Evolutionary conservation across 2,888 invertebrate genomes (phyloP).

Genomic region (Lithophane socia): DNA sequence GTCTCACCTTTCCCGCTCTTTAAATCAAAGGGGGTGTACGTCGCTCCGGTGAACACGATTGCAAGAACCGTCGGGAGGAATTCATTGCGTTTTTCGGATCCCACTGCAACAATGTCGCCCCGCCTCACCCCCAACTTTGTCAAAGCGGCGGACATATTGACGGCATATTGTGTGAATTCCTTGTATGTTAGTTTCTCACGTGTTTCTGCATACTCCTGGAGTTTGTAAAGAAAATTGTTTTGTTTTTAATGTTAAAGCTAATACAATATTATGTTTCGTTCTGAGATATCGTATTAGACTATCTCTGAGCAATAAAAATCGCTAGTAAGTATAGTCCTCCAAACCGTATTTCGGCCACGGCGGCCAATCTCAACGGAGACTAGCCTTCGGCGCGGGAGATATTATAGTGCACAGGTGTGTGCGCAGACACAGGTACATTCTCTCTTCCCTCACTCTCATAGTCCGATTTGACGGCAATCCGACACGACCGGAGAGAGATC

Average conservation of each 20-base stretch:
- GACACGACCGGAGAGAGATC: too few species aligned
- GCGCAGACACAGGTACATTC: too few species aligned
- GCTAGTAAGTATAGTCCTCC: too few species aligned
- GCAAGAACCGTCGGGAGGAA: slow-evolving; percentile 88
- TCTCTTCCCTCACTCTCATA: too few species aligned
- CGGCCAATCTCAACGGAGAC: too few species aligned
- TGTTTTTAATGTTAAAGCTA: neutral
- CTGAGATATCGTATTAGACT: too few species aligned
- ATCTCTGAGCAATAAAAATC: neutral
- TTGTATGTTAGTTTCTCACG: slow-evolving; percentile 87
- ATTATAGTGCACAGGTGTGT: too few species aligned
- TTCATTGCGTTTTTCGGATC: slow-evolving; percentile 91
- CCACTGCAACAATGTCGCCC: slow-evolving; percentile 90
- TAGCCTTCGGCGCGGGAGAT: too few species aligned
- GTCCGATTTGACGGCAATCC: too few species aligned
- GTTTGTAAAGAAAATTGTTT: slow-evolving; percentile 11
- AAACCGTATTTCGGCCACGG: too few species aligned
- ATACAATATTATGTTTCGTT: neutral
- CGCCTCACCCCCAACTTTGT: slow-evolving; percentile 83
- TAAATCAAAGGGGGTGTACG: slow-evolving; percentile 78
- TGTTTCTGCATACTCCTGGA: slow-evolving; percentile 89
- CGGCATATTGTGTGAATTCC: slow-evolving; percentile 88
- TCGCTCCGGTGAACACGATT: slow-evolving; percentile 84
- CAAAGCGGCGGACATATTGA: slow-evolving; percentile 88
- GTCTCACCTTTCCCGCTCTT: slow-evolving; percentile 77